Base-by-base conservation (phyloP, 1,140 invertebrate species). In the Acromyrmex charruanus region DNA sequence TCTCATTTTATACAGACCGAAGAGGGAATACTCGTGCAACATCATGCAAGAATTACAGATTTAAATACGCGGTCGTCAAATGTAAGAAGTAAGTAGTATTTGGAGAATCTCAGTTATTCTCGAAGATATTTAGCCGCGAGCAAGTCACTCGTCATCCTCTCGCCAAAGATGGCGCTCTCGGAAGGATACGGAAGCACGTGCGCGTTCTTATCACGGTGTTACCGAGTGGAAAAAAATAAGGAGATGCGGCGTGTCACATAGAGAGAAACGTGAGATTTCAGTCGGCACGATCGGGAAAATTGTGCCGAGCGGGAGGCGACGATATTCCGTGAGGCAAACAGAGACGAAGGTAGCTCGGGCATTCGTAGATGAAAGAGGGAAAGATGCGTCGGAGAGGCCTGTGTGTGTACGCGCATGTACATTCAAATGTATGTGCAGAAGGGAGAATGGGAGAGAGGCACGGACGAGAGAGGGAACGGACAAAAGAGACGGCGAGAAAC, bases 181-280 rank as follows among this genome's bases (percentile, higher is more conserved):
- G 89, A 80, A 80, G 87, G 9, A 75, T 82, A 88, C 81, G 66
- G 77, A 89, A 87, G 90, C 90, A 91, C 89, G 86, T 86, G 84
- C 91, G 81, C 87, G 75, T 90, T 88, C 91, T 92, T 93, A 93
- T 93, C 92, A 77, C 86, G 75, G 44, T 68, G 61, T 74, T 69
- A 55, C 68, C 66, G 85, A 61, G 68, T 68, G 86, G 79, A 91
- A 92, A 92, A 93, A 91, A 91, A 86, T 87, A 69, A 74, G 84
- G 16, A 75, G 79, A 72, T 39, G 31, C 44, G 51, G 51, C 53
- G n/a, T 69, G 28, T 31, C 69, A 28, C 49, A 58, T 51, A 71
- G 31, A 25, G 31, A 25, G 75, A 74, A 79, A 87, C 85, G 89
- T 71, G 88, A 89, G 85, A 65, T 69, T 44, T 39, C 87, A 16